Base-by-base conservation (phyloP, 2,113 vertebrate species). In the Ophiodon elongatus region DNA sequence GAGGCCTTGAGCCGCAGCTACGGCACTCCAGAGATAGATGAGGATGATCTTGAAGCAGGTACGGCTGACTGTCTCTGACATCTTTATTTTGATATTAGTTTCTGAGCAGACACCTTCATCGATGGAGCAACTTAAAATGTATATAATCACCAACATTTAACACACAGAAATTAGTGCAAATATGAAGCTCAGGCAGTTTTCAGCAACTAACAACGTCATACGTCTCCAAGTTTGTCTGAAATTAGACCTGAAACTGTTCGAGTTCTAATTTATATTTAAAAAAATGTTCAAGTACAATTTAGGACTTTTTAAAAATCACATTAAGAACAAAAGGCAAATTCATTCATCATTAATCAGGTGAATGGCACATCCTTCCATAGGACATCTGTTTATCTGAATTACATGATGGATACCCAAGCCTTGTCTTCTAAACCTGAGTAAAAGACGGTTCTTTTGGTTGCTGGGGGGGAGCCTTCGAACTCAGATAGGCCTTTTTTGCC, bases 1-100 rank as follows among this genome's bases (percentile, higher is more conserved):
- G 98, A 99, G 85, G 96, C 98, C 0, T 94, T 99, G 91, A 97
- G 98, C 88, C 97, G 98, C 79, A 99, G 96, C 94, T 99, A 99
- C 23, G 97, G 97, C 80, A 99, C 97, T 37, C 98, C 98, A 76
- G 98, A 99, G 37, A 96, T 99, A 60, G 98, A 99, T 70, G 98
- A 99, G 88, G 98, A 99, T 60, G 98, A 99, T 89, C 95, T 99
- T 6, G 98, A 99, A 96, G 98, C 98, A 89, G 98, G 98, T 94
- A 69, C 1, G 11, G 6, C 29, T 67, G n/a, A 56, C 23, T 37
- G 9, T 76, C 15, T 74, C 13, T 3, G 43, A 14, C 35, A 15
- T 21, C 5, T 50, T 59, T 25, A 4, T 19, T 57, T 33, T 8
- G 2, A 27, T 41, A 33, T 56, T 13, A 23, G 2, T 54, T 19